These are phyloP conservation scores for Artemia sp. DNA, from an alignment of 2,888 invertebrate species.

Conservation along the genomic window DNA sequence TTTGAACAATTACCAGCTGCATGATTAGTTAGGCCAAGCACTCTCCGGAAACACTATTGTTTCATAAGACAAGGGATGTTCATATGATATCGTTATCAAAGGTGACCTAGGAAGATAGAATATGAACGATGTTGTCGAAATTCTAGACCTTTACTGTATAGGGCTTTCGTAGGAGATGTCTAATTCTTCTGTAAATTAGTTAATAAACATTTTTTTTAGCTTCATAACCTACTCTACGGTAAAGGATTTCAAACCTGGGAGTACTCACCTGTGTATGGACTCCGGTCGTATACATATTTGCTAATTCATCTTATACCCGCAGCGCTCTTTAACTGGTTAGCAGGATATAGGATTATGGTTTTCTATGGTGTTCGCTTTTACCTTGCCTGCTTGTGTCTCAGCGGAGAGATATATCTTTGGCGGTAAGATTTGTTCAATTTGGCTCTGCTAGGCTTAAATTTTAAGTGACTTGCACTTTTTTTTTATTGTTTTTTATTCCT, in stretches of 20 bases:
- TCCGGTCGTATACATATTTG: slow-evolving; percentile 85
- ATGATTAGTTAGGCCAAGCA: too few species aligned
- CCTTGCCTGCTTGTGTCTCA: slow-evolving; percentile 58
- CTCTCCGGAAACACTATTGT: too few species aligned
- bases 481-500: slow-evolving; percentile 21
- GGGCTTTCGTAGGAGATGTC: neutral
- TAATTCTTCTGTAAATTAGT: neutral
- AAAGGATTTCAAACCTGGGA: slow-evolving; percentile 98
- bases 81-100: too few species aligned
- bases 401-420: slow-evolving; percentile 81
- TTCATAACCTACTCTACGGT: slow-evolving; percentile 63
- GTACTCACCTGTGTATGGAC: slow-evolving; percentile 82
- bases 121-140: too few species aligned
- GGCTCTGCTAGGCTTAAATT: neutral
- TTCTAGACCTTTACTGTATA: neutral
- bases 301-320: slow-evolving; percentile 75
- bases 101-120: too few species aligned
- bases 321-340: slow-evolving; percentile 37
- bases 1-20: too few species aligned
- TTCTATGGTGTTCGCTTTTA: slow-evolving; percentile 74
- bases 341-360: slow-evolving; percentile 47
- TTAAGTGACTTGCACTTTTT: slow-evolving; percentile 15
- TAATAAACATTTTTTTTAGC: slow-evolving; percentile 32
- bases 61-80: too few species aligned
- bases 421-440: slow-evolving; percentile 45